phyloP scores from a whole-genome alignment of 2,113 vertebrate genomes.

The Calypte anna region DNA sequence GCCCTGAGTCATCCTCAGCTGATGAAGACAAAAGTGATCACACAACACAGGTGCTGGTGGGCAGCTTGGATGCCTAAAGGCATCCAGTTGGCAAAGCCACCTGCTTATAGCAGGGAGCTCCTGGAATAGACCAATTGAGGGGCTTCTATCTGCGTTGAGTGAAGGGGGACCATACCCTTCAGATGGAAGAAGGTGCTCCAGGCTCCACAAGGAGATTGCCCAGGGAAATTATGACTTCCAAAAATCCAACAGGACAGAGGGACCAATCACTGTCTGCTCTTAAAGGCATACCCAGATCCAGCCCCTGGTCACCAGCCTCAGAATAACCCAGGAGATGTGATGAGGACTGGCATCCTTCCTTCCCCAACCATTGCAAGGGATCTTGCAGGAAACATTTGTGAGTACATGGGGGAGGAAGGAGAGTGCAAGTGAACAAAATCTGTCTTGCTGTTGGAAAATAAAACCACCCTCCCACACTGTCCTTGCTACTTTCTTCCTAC shows the following conservation, averaged over 20 bases:
- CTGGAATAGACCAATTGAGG: not conserved
- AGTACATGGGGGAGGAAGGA: not conserved
- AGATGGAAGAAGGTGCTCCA: not conserved
- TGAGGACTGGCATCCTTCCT: not conserved
- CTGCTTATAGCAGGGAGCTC: not conserved
- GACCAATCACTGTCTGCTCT: not conserved
- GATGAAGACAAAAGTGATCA: not conserved
- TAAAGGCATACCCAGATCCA: not conserved
- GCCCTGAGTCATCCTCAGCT: slow-evolving; percentile 55
- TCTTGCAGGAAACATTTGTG: not conserved
- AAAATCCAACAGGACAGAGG: not conserved
- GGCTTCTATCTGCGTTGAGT: not conserved
- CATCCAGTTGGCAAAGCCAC: not conserved
- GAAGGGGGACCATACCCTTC: not conserved
- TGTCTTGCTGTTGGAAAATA: not conserved
- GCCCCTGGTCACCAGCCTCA: not conserved
- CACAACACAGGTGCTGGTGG: not conserved
- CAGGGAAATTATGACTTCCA: not conserved
- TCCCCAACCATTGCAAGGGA: not conserved
- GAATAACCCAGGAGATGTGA: not conserved
- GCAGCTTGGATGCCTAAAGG: not conserved
- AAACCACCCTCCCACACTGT: not conserved
- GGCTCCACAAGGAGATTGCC: accelerated
- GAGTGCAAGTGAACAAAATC: not conserved
- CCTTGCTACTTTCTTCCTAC: not conserved